Conservation (phyloP, 2,797 vertebrate species). For the Catamblyrhynchus diadema region DNA sequence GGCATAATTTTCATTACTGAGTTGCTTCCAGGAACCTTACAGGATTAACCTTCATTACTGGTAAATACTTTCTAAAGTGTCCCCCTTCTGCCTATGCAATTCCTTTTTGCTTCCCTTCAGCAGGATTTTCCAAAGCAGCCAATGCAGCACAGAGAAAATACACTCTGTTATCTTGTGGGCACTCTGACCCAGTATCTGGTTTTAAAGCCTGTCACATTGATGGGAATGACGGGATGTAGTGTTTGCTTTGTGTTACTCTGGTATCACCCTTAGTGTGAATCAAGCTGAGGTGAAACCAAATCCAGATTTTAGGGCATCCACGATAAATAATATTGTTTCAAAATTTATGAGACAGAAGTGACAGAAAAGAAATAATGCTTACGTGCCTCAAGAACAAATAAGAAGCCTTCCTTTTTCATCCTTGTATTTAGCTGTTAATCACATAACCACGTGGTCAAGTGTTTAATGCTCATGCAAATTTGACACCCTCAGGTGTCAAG, state of each 20-base stretch:
- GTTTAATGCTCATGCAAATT: neutral
- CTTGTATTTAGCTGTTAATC: neutral
- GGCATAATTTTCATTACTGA: conserved; percentile 2
- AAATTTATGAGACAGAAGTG: neutral
- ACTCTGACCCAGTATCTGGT: neutral
- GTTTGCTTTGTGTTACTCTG: neutral
- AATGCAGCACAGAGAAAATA: neutral
- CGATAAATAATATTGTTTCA: neutral
- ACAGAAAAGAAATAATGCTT: neutral
- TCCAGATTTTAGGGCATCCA: neutral
- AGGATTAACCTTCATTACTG: conserved; percentile 1
- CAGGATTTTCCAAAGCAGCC: neutral
- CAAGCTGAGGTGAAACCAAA: neutral
- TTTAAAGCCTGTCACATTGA: neutral
- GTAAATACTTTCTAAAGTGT: neutral
- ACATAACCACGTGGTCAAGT: neutral
- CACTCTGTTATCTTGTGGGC: neutral
- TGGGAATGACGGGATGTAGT: neutral
- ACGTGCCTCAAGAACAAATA: neutral
- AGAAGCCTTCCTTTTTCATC: neutral
- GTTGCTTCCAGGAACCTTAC: neutral
- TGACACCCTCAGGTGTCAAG: neutral
- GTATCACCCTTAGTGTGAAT: neutral
- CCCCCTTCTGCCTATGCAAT: neutral
- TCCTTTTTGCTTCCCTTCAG: neutral